phyloP scores from a whole-genome alignment of 2,888 invertebrate species.

The Falcaria lacertinaria region DNA sequence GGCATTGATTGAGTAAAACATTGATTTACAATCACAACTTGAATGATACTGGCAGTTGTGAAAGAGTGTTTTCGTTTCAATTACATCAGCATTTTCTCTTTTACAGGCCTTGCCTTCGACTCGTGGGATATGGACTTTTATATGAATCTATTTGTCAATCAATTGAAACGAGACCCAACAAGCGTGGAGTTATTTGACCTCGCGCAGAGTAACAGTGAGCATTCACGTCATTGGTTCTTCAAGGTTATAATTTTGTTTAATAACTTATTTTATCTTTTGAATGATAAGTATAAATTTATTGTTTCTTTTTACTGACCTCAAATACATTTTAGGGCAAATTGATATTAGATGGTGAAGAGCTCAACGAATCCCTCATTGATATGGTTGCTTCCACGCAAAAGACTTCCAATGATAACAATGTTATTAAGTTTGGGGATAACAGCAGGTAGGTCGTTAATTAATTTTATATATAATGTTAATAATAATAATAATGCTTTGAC shows the following conservation, averaged over 20 bases:
- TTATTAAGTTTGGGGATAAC: slow-evolving; percentile 98
- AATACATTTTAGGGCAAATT: slow-evolving; percentile 84
- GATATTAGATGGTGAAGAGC: slow-evolving; percentile 88
- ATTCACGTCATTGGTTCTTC: slow-evolving; percentile 99
- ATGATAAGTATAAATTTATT: not conserved
- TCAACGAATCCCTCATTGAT: slow-evolving; percentile 91
- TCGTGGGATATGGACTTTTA: slow-evolving; percentile 96
- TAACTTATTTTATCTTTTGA: slow-evolving; percentile 7
- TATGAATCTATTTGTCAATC: slow-evolving; percentile 89
- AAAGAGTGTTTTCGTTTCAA: not conserved
- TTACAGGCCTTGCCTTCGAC: slow-evolving; percentile 92
- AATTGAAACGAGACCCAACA: slow-evolving; percentile 94
- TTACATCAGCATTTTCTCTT: not conserved
- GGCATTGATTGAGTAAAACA: too few relatives aligned
- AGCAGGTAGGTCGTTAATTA: too few relatives aligned
- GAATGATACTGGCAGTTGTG: too few relatives aligned
- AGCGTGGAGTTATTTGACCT: slow-evolving; percentile 98
- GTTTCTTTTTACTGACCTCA: not conserved
- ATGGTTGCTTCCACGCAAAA: slow-evolving; percentile 95
- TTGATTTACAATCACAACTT: too few relatives aligned
- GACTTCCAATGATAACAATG: slow-evolving; percentile 93
- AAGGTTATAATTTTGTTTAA: slow-evolving; percentile 69
- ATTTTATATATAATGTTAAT: too few relatives aligned
- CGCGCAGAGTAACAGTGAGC: slow-evolving; percentile 98
- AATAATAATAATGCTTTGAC: too few relatives aligned